Evolutionary conservation across 2,113 vertebrate species (phyloP), one percentile per base, ranked within the genome.

Genomic region (Sinocyclocheilus rhinocerous): DNA sequence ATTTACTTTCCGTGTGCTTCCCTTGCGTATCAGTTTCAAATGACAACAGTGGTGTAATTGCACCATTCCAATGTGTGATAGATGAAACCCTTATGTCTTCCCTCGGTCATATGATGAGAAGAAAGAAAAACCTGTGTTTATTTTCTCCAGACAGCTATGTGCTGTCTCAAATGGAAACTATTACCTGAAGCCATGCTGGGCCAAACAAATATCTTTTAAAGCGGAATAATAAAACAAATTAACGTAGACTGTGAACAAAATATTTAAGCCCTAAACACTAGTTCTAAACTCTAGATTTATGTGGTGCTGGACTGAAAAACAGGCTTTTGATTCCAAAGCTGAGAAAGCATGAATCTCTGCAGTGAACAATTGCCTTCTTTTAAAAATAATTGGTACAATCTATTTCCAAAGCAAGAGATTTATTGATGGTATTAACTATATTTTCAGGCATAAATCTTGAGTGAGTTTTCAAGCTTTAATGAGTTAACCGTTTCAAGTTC

Each of bases 391-490:
- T 89, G 85, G 85, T 81, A 65, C 75, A 76, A 84, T 90, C 72
- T 87, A 87, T 84, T 86, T 85, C 87, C 83, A 89, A 87, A 67
- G 20, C 29, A 48, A 59, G 24, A 89, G 88, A 88, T 89, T 91
- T 90, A 90, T 89, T 88, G 81, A 84, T 42, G 63, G 75, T 87
- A 76, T 90, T 88, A 84, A 76, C 73, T 81, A 72, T 91, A 87
- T 91, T 89, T 87, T 88, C 50, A 42, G 63, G 87, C 84, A 87
- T 92, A 89, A 89, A 89, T 92, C 90, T 85, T 75, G 67, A 79
- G 36, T 29, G 79, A 42, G 67, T 48, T 87, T 88, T 65, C 22
- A 69, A 82, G 61, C 45, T 81, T 87, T 89, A 80, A 69, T 65
- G 13, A 84, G 55, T 83, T 76, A 45, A 69, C 67, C 69, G 39